Evolutionary conservation across 2,113 vertebrate genomes (phyloP), one percentile per base, ranked within the genome.

Genomic region (Solenodon paradoxus): DNA sequence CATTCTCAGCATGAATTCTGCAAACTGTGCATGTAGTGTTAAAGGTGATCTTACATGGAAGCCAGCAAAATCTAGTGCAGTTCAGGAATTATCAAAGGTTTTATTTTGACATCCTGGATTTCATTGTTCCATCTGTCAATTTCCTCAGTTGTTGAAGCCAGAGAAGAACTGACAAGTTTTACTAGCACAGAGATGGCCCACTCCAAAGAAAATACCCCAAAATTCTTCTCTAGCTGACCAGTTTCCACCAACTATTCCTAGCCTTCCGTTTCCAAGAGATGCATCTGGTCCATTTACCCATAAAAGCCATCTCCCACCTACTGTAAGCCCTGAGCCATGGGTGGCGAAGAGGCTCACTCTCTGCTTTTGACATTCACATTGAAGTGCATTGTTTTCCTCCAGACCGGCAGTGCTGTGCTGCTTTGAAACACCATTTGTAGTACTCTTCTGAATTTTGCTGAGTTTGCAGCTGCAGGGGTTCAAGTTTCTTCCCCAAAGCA

Each of bases 71-170:
- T 45, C 2, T 7, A 51, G 5, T 64, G 11, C 30, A 78, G 32
- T 32, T 78, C 35, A 55, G 47, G 35, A 53, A 7, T 42, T 78
- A 26, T 30, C 71, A 49, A 51, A 93, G 28, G 32, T 61, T 79
- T 57, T 38, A 9, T 83, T 95, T 89, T 42, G 38, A 53, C 24
- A 17, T 68, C 59, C 57, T 85, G 8, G 53, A 32, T 68, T 45
- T n/a, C n/a, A 28, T 51, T 92, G 61, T 71, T n/a, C 20, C 19
- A 17, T 35, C n/a, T 88, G 63, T 59, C 45, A 49, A 32, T 77
- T 88, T 79, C 74, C 59, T 81, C 24, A 5, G 77, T 63, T 45
- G 10, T 77, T 94, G 71, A 47, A 79, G 72, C 32, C 69, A 90
- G 85, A 87, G 47, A 55, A 74, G 11, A 71, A 22, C 4, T 75